Base-by-base conservation (phyloP, 2,113 vertebrate genomes). In the Saguinus midas region DNA sequence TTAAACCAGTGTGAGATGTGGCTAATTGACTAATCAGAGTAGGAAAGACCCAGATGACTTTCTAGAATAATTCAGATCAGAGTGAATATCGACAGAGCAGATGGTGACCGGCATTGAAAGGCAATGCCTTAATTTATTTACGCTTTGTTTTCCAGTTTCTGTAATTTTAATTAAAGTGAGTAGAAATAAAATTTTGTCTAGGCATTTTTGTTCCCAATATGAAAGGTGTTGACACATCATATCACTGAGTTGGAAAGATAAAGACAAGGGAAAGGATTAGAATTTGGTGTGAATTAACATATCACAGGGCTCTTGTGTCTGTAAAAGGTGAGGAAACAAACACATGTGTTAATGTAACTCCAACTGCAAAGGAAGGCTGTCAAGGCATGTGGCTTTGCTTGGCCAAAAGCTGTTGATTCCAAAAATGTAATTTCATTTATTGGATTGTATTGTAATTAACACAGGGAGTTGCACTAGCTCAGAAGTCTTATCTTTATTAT, bases 251-350 rank as follows among this genome's bases (percentile, higher is more conserved):
- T 96, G 96, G 96, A 94, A 98, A 97, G 92, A 96, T 96, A 98
- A 98, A 97, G 97, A 96, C 87, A 95, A 95, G 97, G 94, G 97
- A 98, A 98, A 97, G 0, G 90, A 98, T 98, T 98, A 95, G 96
- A 98, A 98, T 98, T 98, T 98, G 98, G 98, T 98, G 98, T 98
- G 98, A 99, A 99, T 99, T 98, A 99, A 98, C 98, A 98, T 98
- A 98, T 93, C 98, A 96, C 96, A 95, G 96, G 82, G 93, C 97
- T 95, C 87, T 97, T 21, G 14, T 72, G 96, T 72, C 95, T 96
- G 82, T 64, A 85, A 96, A 96, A 98, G 98, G 98, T 98, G 98
- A 98, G 97, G 98, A 98, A 98, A 98, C 87, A 97, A 98, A 98
- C 97, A 96, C 97, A 98, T 95, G 96, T 97, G 98, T 98, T 99